Percentiles rank a stretch among this genome's conserved stretches.
Conservation (phyloP, 2,888 invertebrate genomes). For the Xiphydria camelus region DNA sequence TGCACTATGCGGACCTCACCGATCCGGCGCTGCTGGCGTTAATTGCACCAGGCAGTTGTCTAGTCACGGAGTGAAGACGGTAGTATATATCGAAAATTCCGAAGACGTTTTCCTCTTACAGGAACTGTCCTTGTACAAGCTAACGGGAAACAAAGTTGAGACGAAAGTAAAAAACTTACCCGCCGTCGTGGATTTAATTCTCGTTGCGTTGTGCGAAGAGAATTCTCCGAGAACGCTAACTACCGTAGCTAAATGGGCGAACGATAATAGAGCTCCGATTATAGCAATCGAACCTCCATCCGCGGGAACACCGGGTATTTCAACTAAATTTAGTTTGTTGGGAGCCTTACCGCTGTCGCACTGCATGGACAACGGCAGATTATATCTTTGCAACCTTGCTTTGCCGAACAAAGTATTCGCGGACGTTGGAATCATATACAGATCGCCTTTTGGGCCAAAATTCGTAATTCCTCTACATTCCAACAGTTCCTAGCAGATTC, state of each 20-base stretch:
- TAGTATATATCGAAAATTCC: conserved; percentile 63
- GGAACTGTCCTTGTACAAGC: conserved; percentile 70
- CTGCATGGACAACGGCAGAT: conserved; percentile 68
- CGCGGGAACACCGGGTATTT: conserved; percentile 65
- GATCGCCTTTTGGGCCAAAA: conserved; percentile 83
- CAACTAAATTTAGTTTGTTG: conserved; percentile 70
- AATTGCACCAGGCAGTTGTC: conserved; percentile 79
- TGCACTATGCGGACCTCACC: conserved; percentile 72
- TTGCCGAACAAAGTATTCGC: conserved; percentile 77
- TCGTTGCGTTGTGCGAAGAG: conserved; percentile 62
- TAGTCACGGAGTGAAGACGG: conserved; percentile 77
- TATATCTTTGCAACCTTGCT: conserved; percentile 85
- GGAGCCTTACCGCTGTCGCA: conserved; percentile 73
- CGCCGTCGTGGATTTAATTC: conserved; percentile 61
- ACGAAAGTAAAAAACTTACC: conserved; percentile 61
- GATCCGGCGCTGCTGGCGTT: conserved; percentile 70
- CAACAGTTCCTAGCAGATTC: conserved; percentile 50
- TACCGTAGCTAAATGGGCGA: conserved; percentile 69
- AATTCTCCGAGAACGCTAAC: conserved; percentile 59
- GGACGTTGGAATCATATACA: conserved; percentile 76
- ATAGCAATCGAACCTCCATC: conserved; percentile 78
- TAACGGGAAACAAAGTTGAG: conserved; percentile 66
- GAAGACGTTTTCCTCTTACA: conserved; percentile 60
- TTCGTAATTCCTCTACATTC: conserved; percentile 75
- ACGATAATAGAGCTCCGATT: conserved; percentile 71